These are phyloP conservation scores for Sisyra nigra DNA, from an alignment of 2,888 invertebrate genomes.

Conservation along the genomic window DNA sequence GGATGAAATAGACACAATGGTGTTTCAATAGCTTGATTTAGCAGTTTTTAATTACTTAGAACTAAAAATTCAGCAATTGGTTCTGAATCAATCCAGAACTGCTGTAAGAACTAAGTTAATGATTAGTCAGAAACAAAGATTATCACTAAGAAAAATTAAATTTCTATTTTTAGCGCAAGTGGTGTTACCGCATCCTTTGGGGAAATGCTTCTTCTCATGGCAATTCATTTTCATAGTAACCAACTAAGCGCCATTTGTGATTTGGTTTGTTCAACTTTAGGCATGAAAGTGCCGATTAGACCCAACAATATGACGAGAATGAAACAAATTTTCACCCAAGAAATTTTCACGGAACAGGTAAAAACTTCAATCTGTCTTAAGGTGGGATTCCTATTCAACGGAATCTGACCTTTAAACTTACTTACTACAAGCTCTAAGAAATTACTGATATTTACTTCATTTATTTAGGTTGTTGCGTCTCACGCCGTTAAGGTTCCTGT, in stretches of 20 bases:
- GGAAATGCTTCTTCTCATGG: conserved; percentile 88
- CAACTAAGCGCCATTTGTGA: conserved; percentile 88
- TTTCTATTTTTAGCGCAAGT: conserved; percentile 47
- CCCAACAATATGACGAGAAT: conserved; percentile 77
- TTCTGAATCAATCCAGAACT: no score
- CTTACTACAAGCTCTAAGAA: no score
- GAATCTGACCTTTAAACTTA: no score
- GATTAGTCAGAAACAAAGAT: no score
- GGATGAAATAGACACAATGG: no score
- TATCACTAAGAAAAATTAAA: no score
- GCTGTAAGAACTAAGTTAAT: no score
- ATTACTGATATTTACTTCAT: not conserved
- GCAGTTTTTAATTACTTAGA: no score
- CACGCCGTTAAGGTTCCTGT: conserved; percentile 95
- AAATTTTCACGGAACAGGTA: conserved; percentile 91
- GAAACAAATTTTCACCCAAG: conserved; percentile 89
- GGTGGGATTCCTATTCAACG: no score
- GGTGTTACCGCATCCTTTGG: conserved; percentile 82
- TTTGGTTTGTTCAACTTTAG: conserved; percentile 81
- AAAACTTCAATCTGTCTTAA: not conserved
- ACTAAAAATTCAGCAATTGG: no score
- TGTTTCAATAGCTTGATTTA: no score
- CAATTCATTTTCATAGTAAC: conserved; percentile 93
- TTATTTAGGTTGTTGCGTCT: conserved; percentile 66
- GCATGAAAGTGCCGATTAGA: conserved; percentile 83